These are phyloP conservation scores for Danaus plexippus DNA, from an alignment of 1,140 invertebrate genomes.

Conservation along the genomic window DNA sequence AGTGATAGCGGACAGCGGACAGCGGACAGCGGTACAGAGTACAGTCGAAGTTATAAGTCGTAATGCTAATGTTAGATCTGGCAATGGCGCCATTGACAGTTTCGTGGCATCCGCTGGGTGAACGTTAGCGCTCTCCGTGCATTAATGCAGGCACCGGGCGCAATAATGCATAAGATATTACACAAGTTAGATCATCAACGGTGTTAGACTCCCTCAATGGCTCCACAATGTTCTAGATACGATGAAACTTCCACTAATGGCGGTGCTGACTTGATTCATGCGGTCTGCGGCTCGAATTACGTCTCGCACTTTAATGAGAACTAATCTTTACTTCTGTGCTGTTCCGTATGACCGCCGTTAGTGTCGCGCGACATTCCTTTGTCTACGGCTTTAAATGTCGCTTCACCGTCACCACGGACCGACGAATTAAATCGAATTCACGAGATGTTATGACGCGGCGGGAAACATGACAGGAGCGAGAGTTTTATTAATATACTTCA, in stretches of 20 bases:
- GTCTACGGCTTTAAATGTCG: too few species aligned
- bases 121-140: constrained; percentile 26
- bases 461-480: constrained; percentile 11
- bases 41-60: constrained; percentile 5
- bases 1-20: too few species aligned
- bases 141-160: constrained; percentile 43
- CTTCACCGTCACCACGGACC: too few species aligned
- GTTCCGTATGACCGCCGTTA: too few species aligned
- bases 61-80: constrained; percentile 20
- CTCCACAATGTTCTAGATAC: constrained; percentile 32
- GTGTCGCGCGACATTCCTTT: too few species aligned
- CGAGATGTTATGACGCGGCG: constrained; percentile 2
- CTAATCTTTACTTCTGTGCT: too few species aligned
- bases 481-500: constrained; percentile 16
- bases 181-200: constrained; percentile 51
- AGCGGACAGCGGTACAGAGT: too few species aligned
- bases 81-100: constrained; percentile 23
- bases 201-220: constrained; percentile 37
- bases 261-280: constrained; percentile 36
- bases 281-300: constrained; percentile 25
- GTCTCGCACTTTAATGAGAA: constrained; percentile 5
- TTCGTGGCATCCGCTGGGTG: constrained; percentile 10
- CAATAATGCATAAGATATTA: constrained; percentile 46
- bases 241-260: constrained; percentile 36
- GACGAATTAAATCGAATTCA: too few species aligned